phyloP scores from a whole-genome alignment of 1,140 invertebrate genomes.

The Schlechtendalia chinensis region DNA sequence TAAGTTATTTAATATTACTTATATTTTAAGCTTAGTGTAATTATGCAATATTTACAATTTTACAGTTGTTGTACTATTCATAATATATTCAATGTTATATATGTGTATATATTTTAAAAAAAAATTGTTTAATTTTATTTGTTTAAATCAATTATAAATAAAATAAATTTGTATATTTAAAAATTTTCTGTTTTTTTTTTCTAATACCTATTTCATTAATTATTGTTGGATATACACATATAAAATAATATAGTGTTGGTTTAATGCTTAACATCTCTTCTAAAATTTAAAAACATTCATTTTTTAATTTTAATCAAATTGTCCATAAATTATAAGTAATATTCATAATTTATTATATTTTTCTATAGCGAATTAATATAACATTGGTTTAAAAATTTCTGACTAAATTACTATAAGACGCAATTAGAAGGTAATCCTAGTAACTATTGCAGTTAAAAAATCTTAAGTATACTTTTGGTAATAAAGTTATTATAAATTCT shows the following conservation, averaged over 20 bases:
- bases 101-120: constrained; percentile 11
- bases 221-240: background rate
- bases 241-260: background rate
- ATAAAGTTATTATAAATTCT: too few relatives aligned
- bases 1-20: constrained; percentile 29
- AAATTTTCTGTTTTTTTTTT: background rate
- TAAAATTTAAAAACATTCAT: too few relatives aligned
- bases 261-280: too few relatives aligned
- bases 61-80: constrained; percentile 13
- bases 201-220: background rate
- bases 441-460: too few relatives aligned
- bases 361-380: too few relatives aligned
- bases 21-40: background rate
- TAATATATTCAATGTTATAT: constrained; percentile 14
- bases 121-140: constrained; percentile 15
- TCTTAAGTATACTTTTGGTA: too few relatives aligned
- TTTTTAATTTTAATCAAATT: too few relatives aligned
- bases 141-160: constrained; percentile 12
- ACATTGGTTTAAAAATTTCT: too few relatives aligned
- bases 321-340: too few relatives aligned
- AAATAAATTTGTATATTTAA: constrained; percentile 14
- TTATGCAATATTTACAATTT: background rate
- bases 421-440: too few relatives aligned
- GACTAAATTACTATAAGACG: too few relatives aligned
- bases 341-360: too few relatives aligned